A percentile compares a stretch with the other conserved stretches of the same genome.
Conservation (phyloP, 2,888 invertebrate genomes). For the Plagiodera versicolora region DNA sequence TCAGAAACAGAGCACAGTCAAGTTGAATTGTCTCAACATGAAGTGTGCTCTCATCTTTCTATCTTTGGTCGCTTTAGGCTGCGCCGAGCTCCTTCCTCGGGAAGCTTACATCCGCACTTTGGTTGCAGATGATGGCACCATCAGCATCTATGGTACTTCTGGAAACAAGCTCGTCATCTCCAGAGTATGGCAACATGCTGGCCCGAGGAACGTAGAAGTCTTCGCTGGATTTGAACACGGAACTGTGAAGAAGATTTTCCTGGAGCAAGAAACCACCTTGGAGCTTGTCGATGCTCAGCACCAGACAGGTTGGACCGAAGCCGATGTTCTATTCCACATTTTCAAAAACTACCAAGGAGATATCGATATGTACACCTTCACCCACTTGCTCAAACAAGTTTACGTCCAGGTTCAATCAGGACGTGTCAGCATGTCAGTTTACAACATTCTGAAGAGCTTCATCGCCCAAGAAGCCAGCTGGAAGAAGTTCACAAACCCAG, state of each 20-base stretch:
- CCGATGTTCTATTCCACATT: slow-evolving; percentile 29
- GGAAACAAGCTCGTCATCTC: slow-evolving; percentile 33
- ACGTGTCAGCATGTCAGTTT: slow-evolving; percentile 26
- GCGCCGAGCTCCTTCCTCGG: slow-evolving; percentile 16
- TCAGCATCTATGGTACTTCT: slow-evolving; percentile 27
- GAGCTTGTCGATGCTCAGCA: too few relatives aligned
- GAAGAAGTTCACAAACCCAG: too few relatives aligned
- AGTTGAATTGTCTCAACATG: slow-evolving; percentile 21
- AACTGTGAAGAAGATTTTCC: slow-evolving; percentile 30
- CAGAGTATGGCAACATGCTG: slow-evolving; percentile 26
- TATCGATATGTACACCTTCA: slow-evolving; percentile 29
- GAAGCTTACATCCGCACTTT: slow-evolving; percentile 26
- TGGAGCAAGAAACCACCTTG: slow-evolving; percentile 26
- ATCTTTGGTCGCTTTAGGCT: slow-evolving; percentile 25
- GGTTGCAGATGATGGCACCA: slow-evolving; percentile 36
- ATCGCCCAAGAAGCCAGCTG: too few relatives aligned
- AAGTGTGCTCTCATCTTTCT: slow-evolving; percentile 30
- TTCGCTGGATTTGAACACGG: slow-evolving; percentile 29
- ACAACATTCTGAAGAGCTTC: slow-evolving; percentile 8
- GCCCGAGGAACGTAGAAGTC: slow-evolving; percentile 33
- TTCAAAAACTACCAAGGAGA: slow-evolving; percentile 32
- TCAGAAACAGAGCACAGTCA: not conserved
- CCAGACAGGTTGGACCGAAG: slow-evolving; percentile 13
- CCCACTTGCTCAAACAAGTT: slow-evolving; percentile 31
- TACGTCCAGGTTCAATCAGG: slow-evolving; percentile 30